Conservation (phyloP, 2,797 vertebrate genomes). For the Hippoglossus hippoglossus region DNA sequence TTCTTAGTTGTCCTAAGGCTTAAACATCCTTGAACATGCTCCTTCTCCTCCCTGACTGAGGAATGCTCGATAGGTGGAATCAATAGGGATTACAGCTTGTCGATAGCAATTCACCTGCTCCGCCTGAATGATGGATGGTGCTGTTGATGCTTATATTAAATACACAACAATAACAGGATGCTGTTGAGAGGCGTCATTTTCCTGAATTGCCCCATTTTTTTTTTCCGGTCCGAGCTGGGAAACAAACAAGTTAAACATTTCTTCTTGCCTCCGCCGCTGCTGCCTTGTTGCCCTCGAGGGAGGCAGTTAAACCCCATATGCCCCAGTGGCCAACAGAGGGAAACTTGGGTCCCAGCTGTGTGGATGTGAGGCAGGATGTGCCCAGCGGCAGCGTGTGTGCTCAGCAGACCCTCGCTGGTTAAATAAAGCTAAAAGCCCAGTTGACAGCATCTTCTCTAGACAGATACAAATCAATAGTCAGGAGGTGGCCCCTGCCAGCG, state of each 20-base stretch:
- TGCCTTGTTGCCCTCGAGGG: slow-evolving; percentile 46
- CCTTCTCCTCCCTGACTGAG: slow-evolving; percentile 27
- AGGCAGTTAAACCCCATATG: slow-evolving; percentile 50
- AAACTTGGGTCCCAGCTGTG: slow-evolving; percentile 48
- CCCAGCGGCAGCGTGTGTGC: slow-evolving; percentile 29
- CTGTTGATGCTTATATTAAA: background rate
- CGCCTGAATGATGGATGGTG: slow-evolving; percentile 8
- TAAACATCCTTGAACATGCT: slow-evolving; percentile 60
- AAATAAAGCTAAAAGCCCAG: slow-evolving; percentile 69
- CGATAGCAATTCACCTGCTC: slow-evolving; percentile 39
- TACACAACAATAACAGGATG: slow-evolving; percentile 9
- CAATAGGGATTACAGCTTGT: slow-evolving; percentile 57
- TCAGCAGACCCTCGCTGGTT: slow-evolving; percentile 36
- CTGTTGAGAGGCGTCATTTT: background rate
- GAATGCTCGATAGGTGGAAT: slow-evolving; percentile 49
- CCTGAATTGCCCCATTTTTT: background rate
- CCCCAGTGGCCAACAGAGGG: slow-evolving; percentile 40
- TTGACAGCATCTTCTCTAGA: slow-evolving; percentile 59
- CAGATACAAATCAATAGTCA: slow-evolving; percentile 71
- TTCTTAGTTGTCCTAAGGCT: slow-evolving; percentile 41
- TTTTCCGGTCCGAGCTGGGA: slow-evolving; percentile 5
- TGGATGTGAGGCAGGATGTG: slow-evolving; percentile 33
- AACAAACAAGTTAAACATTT: slow-evolving; percentile 23
- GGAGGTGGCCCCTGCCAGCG: slow-evolving; percentile 31
- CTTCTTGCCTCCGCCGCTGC: slow-evolving; percentile 19